Conservation (phyloP, 1,140 invertebrate genomes). For the Tigriopus japonicus region DNA sequence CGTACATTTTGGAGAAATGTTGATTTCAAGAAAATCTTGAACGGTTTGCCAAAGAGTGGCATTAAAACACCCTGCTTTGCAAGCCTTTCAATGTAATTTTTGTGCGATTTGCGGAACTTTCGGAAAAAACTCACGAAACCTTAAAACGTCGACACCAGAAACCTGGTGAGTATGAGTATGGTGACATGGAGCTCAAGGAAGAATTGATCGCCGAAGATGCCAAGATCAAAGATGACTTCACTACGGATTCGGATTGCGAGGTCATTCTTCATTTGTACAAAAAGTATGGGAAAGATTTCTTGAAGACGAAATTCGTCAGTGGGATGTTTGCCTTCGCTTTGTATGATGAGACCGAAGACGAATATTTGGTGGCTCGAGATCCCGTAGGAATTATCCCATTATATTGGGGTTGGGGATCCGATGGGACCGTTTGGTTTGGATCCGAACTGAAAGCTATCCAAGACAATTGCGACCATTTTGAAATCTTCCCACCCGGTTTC, state of each 20-base stretch:
- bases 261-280: constrained; percentile 28
- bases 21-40: no score
- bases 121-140: no score
- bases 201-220: not conserved
- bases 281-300: constrained; percentile 23
- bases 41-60: no score
- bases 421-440: constrained; percentile 17
- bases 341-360: constrained; percentile 24
- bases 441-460: constrained; percentile 18
- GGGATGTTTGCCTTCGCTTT: constrained; percentile 29
- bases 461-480: not conserved
- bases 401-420: constrained; percentile 18
- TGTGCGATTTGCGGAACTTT: no score
- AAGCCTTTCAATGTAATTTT: no score
- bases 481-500: not conserved
- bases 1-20: no score
- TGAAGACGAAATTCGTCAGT: constrained; percentile 24
- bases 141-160: no score
- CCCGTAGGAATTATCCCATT: constrained; percentile 28
- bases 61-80: no score
- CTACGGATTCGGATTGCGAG: constrained; percentile 27
- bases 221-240: constrained; percentile 5
- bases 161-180: no score
- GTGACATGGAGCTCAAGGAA: constrained; percentile 18
- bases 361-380: constrained; percentile 26